A percentile compares a stretch with the other conserved stretches of the same genome.
phyloP scores from a whole-genome alignment of 2,888 invertebrate species.

The Mesorhabditis spiculigera region DNA sequence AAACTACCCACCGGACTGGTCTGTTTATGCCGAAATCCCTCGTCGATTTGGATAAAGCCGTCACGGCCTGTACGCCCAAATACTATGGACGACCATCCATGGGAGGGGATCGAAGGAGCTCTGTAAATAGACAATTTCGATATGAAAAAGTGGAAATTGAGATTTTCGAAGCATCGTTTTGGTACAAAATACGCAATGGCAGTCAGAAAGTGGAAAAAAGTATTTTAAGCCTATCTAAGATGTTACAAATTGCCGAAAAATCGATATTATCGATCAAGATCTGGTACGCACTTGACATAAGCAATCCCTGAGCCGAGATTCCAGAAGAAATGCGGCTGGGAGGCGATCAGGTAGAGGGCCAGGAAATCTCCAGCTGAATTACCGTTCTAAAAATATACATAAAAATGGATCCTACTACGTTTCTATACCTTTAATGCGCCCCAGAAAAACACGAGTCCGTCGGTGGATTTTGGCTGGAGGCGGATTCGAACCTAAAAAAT shows the following conservation, averaged over 20 bases:
- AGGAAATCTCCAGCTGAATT: slow-evolving; percentile 70
- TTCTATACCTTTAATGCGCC: slow-evolving; percentile 15
- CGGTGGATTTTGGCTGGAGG: slow-evolving; percentile 21
- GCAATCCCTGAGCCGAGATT: slow-evolving; percentile 79
- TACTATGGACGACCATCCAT: slow-evolving; percentile 9
- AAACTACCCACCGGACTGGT: neutral
- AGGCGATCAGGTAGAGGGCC: slow-evolving; percentile 76
- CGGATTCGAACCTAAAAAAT: slow-evolving; percentile 17
- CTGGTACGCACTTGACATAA: slow-evolving; percentile 58
- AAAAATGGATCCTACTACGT: neutral
- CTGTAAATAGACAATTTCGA: neutral
- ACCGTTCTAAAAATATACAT: slow-evolving; percentile 8
- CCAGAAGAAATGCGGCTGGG: slow-evolving; percentile 80
- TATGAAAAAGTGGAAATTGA: too few species aligned
- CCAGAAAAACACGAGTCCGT: slow-evolving; percentile 33
- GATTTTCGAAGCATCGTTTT: too few species aligned
- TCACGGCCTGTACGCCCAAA: slow-evolving; percentile 15
- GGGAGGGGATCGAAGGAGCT: slow-evolving; percentile 3
- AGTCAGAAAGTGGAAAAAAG: neutral
- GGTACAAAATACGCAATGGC: neutral
- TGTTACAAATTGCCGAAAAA: neutral
- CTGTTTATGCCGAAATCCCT: neutral
- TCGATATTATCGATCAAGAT: neutral
- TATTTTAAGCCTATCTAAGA: too few species aligned
- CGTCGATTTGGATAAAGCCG: slow-evolving; percentile 12